Evolutionary conservation across 2,888 invertebrate genomes (phyloP).

Genomic region (Girardia tigrina): DNA sequence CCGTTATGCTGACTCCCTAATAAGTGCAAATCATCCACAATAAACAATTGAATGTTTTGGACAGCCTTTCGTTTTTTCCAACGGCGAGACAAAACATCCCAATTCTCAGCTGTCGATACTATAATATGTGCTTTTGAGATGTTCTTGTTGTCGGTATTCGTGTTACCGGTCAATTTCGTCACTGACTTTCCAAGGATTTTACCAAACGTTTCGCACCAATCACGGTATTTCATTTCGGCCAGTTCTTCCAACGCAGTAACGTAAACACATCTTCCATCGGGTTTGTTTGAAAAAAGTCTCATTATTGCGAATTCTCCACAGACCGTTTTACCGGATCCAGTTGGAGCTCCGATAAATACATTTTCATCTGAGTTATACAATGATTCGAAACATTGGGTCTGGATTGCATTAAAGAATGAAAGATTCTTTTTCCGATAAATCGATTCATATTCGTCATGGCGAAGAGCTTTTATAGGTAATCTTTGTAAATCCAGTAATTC

Average conservation of each 20-base stretch:
- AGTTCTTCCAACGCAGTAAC: conserved; percentile 76
- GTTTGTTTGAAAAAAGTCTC: conserved; percentile 59
- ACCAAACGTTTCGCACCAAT: conserved; percentile 79
- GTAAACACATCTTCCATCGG: conserved; percentile 69
- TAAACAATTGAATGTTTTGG: conserved; percentile 75
- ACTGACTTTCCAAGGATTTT: conserved; percentile 58
- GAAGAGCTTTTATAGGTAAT: conserved; percentile 71
- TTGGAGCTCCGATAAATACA: conserved; percentile 64
- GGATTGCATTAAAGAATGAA: conserved; percentile 91
- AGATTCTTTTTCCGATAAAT: conserved; percentile 71
- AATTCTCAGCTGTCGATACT: conserved; percentile 87
- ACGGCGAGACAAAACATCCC: conserved; percentile 90
- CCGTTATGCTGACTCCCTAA: conserved; percentile 50
- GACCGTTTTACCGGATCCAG: conserved; percentile 63
- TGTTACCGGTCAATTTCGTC: conserved; percentile 85
- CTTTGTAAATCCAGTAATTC: conserved; percentile 91
- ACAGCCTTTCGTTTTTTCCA: conserved; percentile 99
- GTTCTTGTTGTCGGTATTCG: conserved; percentile 83
- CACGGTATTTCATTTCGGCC: conserved; percentile 65
- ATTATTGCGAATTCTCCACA: conserved; percentile 89
- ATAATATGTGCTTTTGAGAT: conserved; percentile 57
- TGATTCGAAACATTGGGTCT: conserved; percentile 90
- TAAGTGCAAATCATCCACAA: conserved; percentile 81
- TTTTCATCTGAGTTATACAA: conserved; percentile 96
- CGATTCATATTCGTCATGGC: conserved; percentile 60